Conservation (phyloP, 1,140 invertebrate species). For the Thaumetopoea pityocampa region DNA sequence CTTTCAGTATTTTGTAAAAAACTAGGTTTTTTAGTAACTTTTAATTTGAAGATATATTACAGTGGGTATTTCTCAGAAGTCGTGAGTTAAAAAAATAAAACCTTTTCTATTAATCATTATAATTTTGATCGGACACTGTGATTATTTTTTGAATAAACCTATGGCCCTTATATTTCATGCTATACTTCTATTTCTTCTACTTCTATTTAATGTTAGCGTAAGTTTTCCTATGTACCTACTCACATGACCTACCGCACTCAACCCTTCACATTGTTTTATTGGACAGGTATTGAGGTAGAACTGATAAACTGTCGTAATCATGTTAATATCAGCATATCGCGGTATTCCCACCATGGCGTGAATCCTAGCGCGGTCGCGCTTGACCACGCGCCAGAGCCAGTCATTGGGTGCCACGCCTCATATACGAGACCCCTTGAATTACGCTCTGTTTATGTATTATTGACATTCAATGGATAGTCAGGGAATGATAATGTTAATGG, state of each 20-base stretch:
- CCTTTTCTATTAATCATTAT: too few relatives aligned
- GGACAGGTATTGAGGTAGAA: slow-evolving; percentile 11
- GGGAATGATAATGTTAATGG: slow-evolving; percentile 5
- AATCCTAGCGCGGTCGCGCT: slow-evolving; percentile 7
- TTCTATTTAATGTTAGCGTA: slow-evolving; percentile 8
- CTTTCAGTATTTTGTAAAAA: too few relatives aligned
- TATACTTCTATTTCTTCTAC: slow-evolving; percentile 7
- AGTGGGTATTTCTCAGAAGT: too few relatives aligned
- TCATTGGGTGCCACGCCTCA: slow-evolving; percentile 15
- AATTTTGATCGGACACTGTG: too few relatives aligned
- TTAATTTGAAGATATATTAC: too few relatives aligned
- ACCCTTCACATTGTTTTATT: slow-evolving; percentile 7
- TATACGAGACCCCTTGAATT: slow-evolving; percentile 15
- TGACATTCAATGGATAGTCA: too few relatives aligned
- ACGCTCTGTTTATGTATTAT: slow-evolving; percentile 6
- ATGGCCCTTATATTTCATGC: slow-evolving; percentile 2
- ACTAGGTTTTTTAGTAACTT: too few relatives aligned
- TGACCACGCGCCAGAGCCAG: background rate
- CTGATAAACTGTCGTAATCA: slow-evolving; percentile 11
- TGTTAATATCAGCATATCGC: slow-evolving; percentile 11
- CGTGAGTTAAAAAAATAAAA: too few relatives aligned
- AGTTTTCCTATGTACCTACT: background rate
- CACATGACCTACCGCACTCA: slow-evolving; percentile 9
- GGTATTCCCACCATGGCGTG: slow-evolving; percentile 7
- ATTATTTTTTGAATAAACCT: too few relatives aligned